Base-by-base conservation (phyloP, 2,797 vertebrate species). In the Mionectes olivaceus region DNA sequence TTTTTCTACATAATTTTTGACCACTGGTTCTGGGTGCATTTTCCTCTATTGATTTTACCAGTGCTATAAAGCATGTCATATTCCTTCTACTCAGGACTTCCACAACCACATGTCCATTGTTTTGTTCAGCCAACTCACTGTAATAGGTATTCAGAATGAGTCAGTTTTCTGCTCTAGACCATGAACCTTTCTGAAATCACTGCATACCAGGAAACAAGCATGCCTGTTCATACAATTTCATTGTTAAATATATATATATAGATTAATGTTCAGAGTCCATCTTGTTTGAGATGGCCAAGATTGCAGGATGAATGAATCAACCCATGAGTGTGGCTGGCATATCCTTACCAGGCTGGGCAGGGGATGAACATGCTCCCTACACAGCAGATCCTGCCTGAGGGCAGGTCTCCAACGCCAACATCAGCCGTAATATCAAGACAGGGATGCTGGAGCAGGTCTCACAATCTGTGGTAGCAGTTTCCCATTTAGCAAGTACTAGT, bases 241-340 rank as follows among this genome's bases (percentile, higher is more conserved):
- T 57, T 75, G 57, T 55, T 59, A 50, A 8, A 77, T 21, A 27
- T 6, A 50, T 19, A 50, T 19, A 27, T 6, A 50, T 3, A 79
- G 65, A 53, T 39, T 0, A 0, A n/a, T 12, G 53, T 87, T 46
- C n/a, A 32, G 37, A 69, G 46, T 43, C 27, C 7, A 17, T 53
- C 83, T 70, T 57, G 9, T 27, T 79, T 59, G 19, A 64, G 78
- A 44, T 5, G n/a, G 6, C 18, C 39, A 27, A 79, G 65, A 27
- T 10, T 64, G 65, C 11, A 61, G 39, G n/a, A 59, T 37, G 41
- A 84, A 59, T 37, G 41, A 84, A 32, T 12, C 22, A 21, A 2
- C 0, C 0, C n/a, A 27, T 7, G 19, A 44, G 3, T 8, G 16
- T 10, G n/a, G 28, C 27, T 49, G 32, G 12, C 2, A 6, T 43